Evolutionary conservation across 2,113 vertebrate genomes (phyloP).

Genomic region (Alethe castanea): DNA sequence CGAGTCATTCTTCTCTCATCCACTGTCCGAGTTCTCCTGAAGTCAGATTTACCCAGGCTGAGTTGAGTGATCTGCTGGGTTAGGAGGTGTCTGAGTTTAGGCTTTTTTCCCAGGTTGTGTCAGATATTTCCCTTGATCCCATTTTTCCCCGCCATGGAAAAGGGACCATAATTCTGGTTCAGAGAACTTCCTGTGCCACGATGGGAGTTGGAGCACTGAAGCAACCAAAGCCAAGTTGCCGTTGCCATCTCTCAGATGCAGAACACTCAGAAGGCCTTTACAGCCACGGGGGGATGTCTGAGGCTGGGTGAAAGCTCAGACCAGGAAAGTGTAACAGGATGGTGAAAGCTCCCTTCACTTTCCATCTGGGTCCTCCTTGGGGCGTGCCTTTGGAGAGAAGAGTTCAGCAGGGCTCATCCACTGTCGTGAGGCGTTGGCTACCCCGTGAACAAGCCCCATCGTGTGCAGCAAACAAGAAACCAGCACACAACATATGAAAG

Average conservation of each 20-base stretch:
- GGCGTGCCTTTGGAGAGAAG: background rate
- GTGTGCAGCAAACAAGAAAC: background rate
- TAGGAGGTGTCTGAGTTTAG: background rate
- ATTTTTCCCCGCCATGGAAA: background rate
- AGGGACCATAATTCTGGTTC: background rate
- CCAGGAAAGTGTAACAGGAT: rapidly evolving
- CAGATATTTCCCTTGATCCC: background rate
- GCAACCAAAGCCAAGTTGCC: background rate
- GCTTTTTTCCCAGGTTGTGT: background rate
- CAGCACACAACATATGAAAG: conserved; percentile 32
- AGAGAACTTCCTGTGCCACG: background rate
- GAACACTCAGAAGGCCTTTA: background rate
- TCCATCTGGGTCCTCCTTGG: background rate
- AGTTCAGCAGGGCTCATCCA: background rate
- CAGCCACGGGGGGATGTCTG: background rate
- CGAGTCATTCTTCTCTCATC: background rate
- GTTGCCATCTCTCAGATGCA: background rate
- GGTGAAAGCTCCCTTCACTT: background rate
- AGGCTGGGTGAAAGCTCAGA: background rate
- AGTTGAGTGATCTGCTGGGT: background rate
- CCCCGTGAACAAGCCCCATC: background rate
- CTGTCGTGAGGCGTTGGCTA: background rate
- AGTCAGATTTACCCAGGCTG: background rate
- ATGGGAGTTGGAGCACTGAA: background rate
- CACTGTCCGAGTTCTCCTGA: background rate